Evolutionary conservation across 2,797 vertebrate species (phyloP).

Genomic region (Anguilla anguilla): DNA sequence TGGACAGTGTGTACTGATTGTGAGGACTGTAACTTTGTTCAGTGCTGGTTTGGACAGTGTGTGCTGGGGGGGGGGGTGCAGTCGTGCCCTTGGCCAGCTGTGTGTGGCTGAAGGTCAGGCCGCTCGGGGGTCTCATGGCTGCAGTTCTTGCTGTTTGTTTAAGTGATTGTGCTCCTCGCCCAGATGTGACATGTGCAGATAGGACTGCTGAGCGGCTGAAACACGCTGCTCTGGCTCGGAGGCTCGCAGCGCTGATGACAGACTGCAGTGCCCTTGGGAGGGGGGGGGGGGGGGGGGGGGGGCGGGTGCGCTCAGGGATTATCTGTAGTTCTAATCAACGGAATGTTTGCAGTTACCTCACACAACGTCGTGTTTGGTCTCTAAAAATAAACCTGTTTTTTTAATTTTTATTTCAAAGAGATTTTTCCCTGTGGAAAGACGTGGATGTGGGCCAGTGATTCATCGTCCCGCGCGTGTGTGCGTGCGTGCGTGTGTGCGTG

Average conservation of each 20-base stretch:
- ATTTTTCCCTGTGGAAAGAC: not conserved
- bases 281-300: not conserved
- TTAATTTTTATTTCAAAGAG: not conserved
- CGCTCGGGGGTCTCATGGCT: constrained; percentile 43
- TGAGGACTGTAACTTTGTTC: not conserved
- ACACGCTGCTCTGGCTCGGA: not conserved
- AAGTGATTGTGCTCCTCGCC: not conserved
- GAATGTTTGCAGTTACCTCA: constrained; percentile 61
- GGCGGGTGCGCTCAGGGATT: constrained; percentile 51
- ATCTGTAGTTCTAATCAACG: constrained; percentile 68
- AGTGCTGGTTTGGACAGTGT: not conserved
- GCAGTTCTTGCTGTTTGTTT: constrained; percentile 25
- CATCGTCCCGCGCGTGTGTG: not conserved
- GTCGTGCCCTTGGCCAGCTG: constrained; percentile 51
- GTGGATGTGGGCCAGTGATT: not conserved
- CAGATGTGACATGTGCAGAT: constrained; percentile 16
- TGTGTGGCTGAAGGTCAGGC: constrained; percentile 30
- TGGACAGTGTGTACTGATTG: not conserved
- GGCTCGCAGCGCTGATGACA: not conserved
- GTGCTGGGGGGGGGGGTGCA: not conserved
- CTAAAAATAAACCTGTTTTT: constrained; percentile 54
- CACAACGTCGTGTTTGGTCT: constrained; percentile 52
- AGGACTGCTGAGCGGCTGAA: constrained; percentile 3
- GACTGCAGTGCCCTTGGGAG: constrained; percentile 4
- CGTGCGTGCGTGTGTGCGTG: not conserved